Evolutionary conservation across 2,797 vertebrate genomes (phyloP).

Genomic region (Enoplosus armatus): DNA sequence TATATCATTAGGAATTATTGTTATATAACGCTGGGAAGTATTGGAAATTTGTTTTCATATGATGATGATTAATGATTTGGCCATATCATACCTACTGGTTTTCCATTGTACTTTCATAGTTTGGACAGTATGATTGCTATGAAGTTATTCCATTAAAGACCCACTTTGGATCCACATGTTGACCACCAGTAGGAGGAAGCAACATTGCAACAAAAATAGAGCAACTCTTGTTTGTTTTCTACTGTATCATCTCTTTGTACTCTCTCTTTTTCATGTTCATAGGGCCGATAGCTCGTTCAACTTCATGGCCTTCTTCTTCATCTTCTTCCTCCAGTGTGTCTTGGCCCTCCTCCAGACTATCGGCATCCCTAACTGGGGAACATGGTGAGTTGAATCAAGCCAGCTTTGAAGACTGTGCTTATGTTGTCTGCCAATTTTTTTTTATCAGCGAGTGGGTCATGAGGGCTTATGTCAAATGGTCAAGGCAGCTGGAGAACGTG

Average conservation of each 20-base stretch:
- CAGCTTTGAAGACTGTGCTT: neutral
- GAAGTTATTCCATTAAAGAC: neutral
- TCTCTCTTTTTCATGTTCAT: constrained; percentile 19
- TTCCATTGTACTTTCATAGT: neutral
- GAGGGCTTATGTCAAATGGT: constrained; percentile 15
- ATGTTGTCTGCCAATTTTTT: constrained; percentile 13
- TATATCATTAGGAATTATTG: neutral
- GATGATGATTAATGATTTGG: too few relatives aligned
- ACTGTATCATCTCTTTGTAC: constrained; percentile 18
- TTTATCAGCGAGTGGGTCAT: neutral
- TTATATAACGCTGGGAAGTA: neutral
- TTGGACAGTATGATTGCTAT: neutral
- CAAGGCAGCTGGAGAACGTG: neutral
- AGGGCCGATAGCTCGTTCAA: constrained; percentile 99
- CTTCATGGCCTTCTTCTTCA: constrained; percentile 98
- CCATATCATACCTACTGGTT: neutral
- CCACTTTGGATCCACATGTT: neutral
- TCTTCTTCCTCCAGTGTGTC: constrained; percentile 93
- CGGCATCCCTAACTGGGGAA: constrained; percentile 92
- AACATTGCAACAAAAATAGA: constrained; percentile 30
- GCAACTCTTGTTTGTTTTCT: constrained; percentile 1
- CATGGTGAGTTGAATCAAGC: constrained; percentile 87
- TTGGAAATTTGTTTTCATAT: too few relatives aligned
- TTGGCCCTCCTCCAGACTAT: constrained; percentile 90
- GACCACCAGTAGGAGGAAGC: constrained; percentile 17